phyloP scores from a whole-genome alignment of 2,797 vertebrate genomes.

The Rhinoraja longicauda region DNA sequence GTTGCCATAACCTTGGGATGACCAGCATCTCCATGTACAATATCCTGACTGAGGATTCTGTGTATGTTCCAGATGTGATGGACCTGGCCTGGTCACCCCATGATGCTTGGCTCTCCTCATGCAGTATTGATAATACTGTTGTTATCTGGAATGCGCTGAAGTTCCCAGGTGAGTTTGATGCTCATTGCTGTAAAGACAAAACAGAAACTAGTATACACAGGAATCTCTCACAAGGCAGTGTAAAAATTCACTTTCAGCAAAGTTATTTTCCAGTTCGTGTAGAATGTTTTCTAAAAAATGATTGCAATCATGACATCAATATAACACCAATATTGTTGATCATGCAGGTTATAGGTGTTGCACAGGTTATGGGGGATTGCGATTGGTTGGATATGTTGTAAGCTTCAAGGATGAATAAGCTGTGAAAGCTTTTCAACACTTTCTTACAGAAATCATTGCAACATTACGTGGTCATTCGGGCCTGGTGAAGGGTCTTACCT shows the following conservation, averaged over 20 bases:
- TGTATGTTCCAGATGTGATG: constrained; percentile 79
- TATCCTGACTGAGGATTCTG: not conserved
- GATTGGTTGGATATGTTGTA: not conserved
- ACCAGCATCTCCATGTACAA: not conserved
- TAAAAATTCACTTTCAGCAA: not conserved
- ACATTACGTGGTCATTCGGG: constrained; percentile 89
- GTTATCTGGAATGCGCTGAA: constrained; percentile 98
- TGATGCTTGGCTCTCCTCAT: constrained; percentile 92
- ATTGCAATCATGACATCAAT: not conserved
- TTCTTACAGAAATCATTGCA: constrained; percentile 78
- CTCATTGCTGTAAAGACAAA: not conserved
- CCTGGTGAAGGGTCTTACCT: constrained; percentile 92
- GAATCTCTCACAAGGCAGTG: not conserved
- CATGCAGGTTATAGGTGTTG: not conserved
- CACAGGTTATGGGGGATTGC: too few species aligned
- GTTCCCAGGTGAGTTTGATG: constrained; percentile 75
- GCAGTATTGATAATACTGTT: constrained; percentile 96
- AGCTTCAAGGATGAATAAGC: not conserved
- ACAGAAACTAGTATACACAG: not conserved
- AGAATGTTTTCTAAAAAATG: not conserved
- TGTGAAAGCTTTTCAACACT: not conserved
- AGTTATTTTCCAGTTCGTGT: not conserved
- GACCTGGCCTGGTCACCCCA: constrained; percentile 97
- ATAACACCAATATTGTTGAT: not conserved
- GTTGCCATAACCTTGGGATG: too few species aligned